Percentiles rank a stretch among this genome's conserved stretches.
These are phyloP conservation scores for Phoronis australis DNA, from an alignment of 2,888 invertebrate species.

Conservation along the genomic window DNA sequence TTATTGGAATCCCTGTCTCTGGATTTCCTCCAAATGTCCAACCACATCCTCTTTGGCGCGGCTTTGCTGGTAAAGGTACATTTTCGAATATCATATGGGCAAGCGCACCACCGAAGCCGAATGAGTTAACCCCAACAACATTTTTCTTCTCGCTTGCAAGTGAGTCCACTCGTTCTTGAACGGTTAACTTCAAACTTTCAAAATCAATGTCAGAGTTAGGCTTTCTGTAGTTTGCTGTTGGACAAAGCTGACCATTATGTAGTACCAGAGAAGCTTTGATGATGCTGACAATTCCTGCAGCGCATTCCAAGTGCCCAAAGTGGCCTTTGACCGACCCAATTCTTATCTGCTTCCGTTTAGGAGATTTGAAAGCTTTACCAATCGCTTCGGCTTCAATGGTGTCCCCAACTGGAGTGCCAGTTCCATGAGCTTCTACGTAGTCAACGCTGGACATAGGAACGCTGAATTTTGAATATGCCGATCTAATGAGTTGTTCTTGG, in stretches of 20 bases:
- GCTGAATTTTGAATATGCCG: slow-evolving; percentile 6
- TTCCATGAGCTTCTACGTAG: slow-evolving; percentile 45
- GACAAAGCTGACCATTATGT: slow-evolving; percentile 23
- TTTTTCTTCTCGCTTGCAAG: slow-evolving; percentile 29
- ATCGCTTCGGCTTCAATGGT: slow-evolving; percentile 23
- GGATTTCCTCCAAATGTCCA: slow-evolving; percentile 8
- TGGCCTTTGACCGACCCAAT: slow-evolving; percentile 36
- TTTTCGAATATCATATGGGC: slow-evolving; percentile 15
- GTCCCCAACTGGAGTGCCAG: slow-evolving; percentile 27
- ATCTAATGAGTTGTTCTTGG: slow-evolving; percentile 11
- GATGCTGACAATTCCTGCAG: slow-evolving; percentile 28
- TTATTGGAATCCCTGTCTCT: slow-evolving; percentile 3
- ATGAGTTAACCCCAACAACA: slow-evolving; percentile 11
- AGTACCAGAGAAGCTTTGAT: slow-evolving; percentile 33
- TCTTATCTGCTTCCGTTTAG: slow-evolving; percentile 32
- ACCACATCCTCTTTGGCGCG: slow-evolving; percentile 17
- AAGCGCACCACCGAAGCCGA: slow-evolving; percentile 14
- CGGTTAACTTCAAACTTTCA: slow-evolving; percentile 4
- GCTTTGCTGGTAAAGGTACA: slow-evolving; percentile 40
- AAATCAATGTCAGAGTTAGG: slow-evolving; percentile 20
- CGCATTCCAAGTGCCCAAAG: slow-evolving; percentile 32
- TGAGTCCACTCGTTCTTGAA: slow-evolving; percentile 4
- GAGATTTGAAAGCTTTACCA: slow-evolving; percentile 10
- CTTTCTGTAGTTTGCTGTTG: slow-evolving; percentile 21
- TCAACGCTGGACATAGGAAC: slow-evolving; percentile 7